phyloP scores from a whole-genome alignment of 2,888 invertebrate genomes.

The Spodoptera picta region DNA sequence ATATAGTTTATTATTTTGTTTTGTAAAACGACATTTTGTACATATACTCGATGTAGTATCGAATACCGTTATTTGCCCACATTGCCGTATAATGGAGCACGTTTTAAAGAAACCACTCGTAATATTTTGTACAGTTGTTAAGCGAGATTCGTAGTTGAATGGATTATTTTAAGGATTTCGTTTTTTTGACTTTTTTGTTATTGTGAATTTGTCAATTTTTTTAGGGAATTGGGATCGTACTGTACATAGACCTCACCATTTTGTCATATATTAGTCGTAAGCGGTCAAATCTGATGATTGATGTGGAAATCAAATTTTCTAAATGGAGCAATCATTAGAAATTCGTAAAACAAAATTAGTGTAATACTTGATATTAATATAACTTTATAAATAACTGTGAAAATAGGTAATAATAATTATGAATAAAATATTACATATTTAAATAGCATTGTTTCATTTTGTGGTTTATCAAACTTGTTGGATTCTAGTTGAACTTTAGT shows the following conservation, averaged over 20 bases:
- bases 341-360: conserved; percentile 87
- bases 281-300: conserved; percentile 85
- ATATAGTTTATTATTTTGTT: conserved; percentile 88
- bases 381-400: conserved; percentile 90
- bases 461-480: background rate
- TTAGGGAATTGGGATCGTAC: conserved; percentile 92
- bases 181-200: conserved; percentile 88
- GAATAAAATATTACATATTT: conserved; percentile 89
- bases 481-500: too few relatives aligned
- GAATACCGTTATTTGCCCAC: conserved; percentile 79
- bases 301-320: conserved; percentile 88
- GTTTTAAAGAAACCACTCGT: conserved; percentile 87
- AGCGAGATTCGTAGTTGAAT: conserved; percentile 86
- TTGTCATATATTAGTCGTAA: conserved; percentile 85
- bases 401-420: conserved; percentile 89
- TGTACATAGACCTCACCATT: conserved; percentile 89
- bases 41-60: conserved; percentile 76
- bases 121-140: conserved; percentile 88
- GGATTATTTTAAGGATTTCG: conserved; percentile 83
- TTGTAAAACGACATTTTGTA: conserved; percentile 84
- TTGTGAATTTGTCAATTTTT: conserved; percentile 92
- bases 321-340: conserved; percentile 87
- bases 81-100: conserved; percentile 79
- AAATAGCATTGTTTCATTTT: conserved; percentile 77
- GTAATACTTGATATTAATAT: conserved; percentile 89